Evolutionary conservation across 2,113 vertebrate genomes (phyloP).

Genomic region (Poeciliopsis occidentalis): DNA sequence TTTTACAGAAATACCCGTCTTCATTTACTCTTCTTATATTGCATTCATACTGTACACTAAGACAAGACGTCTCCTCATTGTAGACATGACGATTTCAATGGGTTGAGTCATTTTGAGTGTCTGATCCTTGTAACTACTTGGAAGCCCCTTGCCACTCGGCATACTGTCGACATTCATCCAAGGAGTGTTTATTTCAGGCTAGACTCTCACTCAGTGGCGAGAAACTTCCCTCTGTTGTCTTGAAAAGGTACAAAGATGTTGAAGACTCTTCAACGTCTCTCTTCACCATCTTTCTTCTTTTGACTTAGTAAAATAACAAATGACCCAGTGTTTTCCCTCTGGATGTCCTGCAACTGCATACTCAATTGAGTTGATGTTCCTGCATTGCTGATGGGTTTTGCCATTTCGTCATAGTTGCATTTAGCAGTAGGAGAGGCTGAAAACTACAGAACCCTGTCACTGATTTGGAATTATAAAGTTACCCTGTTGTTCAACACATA

Average conservation of each 20-base stretch:
- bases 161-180: not conserved
- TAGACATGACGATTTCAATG: not conserved
- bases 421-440: not conserved
- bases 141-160: not conserved
- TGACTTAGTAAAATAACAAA: not conserved
- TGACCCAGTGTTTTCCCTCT: not conserved
- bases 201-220: not conserved
- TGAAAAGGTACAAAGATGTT: not conserved
- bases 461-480: no score
- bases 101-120: not conserved
- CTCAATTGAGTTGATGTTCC: not conserved
- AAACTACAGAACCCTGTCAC: not conserved
- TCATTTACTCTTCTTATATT: no score
- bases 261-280: not conserved
- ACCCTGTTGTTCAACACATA: no score
- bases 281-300: not conserved
- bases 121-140: not conserved
- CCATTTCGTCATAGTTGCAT: not conserved
- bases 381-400: not conserved
- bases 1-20: no score
- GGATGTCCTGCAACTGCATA: not conserved
- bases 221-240: not conserved
- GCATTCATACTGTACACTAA: not conserved
- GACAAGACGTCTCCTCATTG: not conserved
- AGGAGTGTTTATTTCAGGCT: not conserved